These are phyloP conservation scores for Corapipo altera DNA, from an alignment of 2,113 vertebrate genomes.

Conservation along the genomic window DNA sequence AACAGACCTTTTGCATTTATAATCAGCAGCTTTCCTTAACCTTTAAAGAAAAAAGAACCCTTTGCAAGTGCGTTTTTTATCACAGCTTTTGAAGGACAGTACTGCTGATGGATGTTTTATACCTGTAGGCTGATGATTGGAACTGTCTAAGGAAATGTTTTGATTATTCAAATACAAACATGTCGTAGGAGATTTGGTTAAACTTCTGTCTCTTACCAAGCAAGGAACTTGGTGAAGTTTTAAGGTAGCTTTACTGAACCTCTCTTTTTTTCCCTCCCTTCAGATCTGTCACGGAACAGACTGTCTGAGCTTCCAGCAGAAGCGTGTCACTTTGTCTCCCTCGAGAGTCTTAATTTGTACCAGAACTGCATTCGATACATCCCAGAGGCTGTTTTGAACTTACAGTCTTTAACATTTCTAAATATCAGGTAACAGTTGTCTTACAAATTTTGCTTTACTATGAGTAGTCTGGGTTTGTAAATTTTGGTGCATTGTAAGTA, in stretches of 20 bases:
- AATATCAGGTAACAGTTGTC: slow-evolving; percentile 89
- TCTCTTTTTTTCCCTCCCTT: background rate
- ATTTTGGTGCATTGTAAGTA: background rate
- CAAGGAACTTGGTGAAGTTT: background rate
- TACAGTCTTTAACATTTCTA: slow-evolving; percentile 92
- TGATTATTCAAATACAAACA: background rate
- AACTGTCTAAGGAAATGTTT: background rate
- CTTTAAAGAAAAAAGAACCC: background rate
- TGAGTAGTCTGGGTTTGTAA: background rate
- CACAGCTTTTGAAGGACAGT: background rate
- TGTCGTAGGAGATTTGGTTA: background rate
- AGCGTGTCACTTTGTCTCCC: slow-evolving; percentile 90
- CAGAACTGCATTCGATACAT: slow-evolving; percentile 97
- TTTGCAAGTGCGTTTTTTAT: background rate
- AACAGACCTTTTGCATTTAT: background rate
- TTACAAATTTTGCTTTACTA: background rate
- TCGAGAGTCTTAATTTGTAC: slow-evolving; percentile 95
- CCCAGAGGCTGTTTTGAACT: slow-evolving; percentile 89
- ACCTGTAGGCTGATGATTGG: background rate
- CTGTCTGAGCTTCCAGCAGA: slow-evolving; percentile 91
- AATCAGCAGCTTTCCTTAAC: background rate
- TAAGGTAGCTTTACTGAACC: background rate
- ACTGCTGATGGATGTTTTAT: background rate
- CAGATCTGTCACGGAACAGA: slow-evolving; percentile 93
- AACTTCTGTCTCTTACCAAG: background rate